These are phyloP conservation scores for Halcyon leucocephala DNA, from an alignment of 2,797 vertebrate genomes.

Conservation along the genomic window DNA sequence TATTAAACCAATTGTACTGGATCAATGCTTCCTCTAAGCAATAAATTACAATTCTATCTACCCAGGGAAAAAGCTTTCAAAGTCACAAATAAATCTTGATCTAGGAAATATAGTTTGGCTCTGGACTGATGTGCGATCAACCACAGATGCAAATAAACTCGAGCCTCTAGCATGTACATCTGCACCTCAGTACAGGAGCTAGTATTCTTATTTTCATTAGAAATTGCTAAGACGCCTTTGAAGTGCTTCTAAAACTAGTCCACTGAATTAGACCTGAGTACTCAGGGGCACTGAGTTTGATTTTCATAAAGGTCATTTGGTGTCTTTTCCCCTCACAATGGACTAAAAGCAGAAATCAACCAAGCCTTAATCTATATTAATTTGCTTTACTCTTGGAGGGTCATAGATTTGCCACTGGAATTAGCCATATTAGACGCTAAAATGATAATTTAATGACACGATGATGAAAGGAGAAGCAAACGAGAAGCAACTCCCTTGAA, in stretches of 20 bases:
- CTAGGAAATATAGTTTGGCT: constrained; percentile 2
- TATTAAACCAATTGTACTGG: constrained; percentile 74
- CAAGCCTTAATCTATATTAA: constrained; percentile 57
- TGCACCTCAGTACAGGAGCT: background rate
- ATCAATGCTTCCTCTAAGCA: constrained; percentile 76
- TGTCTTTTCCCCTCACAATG: constrained; percentile 47
- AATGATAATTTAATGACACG: constrained; percentile 52
- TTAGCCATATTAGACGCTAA: constrained; percentile 33
- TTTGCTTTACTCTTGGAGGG: constrained; percentile 48
- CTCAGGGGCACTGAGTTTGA: background rate
- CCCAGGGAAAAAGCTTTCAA: constrained; percentile 45
- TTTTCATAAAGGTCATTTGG: constrained; percentile 61
- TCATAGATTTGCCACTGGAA: constrained; percentile 58
- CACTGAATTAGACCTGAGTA: constrained; percentile 49
- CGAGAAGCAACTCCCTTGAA: background rate
- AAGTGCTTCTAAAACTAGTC: constrained; percentile 14
- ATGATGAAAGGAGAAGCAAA: background rate
- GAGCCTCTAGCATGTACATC: background rate
- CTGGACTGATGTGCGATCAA: background rate
- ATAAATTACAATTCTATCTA: constrained; percentile 68
- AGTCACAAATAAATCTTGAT: constrained; percentile 53
- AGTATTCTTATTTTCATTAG: background rate
- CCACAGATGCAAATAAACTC: constrained; percentile 34
- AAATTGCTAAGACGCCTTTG: background rate
- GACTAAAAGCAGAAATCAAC: constrained; percentile 62